Conservation (phyloP, 1,140 invertebrate species). For the Zaprionus camerounensis region DNA sequence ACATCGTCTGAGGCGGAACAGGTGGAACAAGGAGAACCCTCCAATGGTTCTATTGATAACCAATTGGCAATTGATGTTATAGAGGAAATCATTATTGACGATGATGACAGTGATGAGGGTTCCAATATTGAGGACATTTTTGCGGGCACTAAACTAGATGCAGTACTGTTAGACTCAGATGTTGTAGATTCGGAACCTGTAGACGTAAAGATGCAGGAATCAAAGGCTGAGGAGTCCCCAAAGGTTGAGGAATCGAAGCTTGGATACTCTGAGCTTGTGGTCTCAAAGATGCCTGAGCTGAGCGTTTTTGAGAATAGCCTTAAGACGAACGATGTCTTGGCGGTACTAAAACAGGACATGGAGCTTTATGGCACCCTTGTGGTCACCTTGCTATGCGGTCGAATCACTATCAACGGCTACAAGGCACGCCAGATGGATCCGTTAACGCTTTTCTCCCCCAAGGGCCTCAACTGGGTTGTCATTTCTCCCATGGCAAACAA, state of each 20-base stretch:
- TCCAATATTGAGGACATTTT: not conserved
- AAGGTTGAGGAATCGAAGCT: no score
- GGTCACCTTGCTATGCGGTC: constrained; percentile 49
- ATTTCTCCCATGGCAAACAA: constrained; percentile 38
- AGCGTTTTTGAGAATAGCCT: constrained; percentile 62
- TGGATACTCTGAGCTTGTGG: not conserved
- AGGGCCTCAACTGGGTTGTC: constrained; percentile 56
- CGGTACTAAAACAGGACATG: constrained; percentile 54
- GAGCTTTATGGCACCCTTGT: constrained; percentile 61
- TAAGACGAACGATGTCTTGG: constrained; percentile 57
- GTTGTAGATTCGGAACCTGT: not conserved
- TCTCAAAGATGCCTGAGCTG: constrained; percentile 22
- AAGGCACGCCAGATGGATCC: constrained; percentile 2
- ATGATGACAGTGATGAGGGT: not conserved
- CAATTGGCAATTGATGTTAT: not conserved
- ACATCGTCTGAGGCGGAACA: not conserved
- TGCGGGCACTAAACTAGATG: constrained; percentile 5
- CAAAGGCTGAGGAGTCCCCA: no score
- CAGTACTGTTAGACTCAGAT: constrained; percentile 10
- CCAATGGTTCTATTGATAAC: not conserved
- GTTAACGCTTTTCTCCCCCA: constrained; percentile 57
- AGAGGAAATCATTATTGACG: not conserved
- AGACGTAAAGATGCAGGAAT: no score
- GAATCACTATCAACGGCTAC: constrained; percentile 56
- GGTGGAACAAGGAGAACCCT: not conserved